Conservation (phyloP, 37 sponge, comb jelly and placozoan species). For the Theonella swinhoei region DNA sequence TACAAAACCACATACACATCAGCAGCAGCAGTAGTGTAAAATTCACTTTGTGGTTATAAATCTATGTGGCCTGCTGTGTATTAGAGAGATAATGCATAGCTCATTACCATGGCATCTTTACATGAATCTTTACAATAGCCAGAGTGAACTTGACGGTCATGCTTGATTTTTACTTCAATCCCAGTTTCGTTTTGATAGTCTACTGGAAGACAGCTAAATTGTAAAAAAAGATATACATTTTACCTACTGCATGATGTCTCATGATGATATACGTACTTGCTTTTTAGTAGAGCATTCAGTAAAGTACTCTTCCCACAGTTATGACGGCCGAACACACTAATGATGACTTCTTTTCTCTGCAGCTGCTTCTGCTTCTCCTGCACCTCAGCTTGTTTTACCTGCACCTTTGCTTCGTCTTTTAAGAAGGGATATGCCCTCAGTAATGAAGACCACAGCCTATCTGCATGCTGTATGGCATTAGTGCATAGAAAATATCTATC, state of each 20-base stretch:
- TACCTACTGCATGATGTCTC: not conserved
- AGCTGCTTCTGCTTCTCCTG: not conserved
- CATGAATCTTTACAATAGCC: not conserved
- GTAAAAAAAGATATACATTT: not conserved
- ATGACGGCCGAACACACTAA: not conserved
- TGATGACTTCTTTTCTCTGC: not conserved
- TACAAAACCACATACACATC: too few relatives aligned
- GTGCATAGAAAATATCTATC: too few relatives aligned
- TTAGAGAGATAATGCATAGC: too few relatives aligned
- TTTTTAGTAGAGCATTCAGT: not conserved
- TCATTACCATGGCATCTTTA: too few relatives aligned
- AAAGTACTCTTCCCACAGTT: not conserved
- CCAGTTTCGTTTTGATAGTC: not conserved
- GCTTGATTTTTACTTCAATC: not conserved
- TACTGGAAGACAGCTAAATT: not conserved
- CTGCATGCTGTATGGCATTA: too few relatives aligned
- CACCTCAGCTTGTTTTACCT: too few relatives aligned
- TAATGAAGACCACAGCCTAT: too few relatives aligned
- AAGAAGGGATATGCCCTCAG: too few relatives aligned
- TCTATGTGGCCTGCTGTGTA: too few relatives aligned
- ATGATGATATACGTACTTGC: not conserved
- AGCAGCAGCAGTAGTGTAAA: too few relatives aligned
- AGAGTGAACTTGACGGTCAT: not conserved
- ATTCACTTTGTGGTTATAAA: too few relatives aligned
- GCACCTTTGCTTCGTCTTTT: too few relatives aligned